Base-by-base conservation (phyloP, 1,140 invertebrate genomes). In the Phymorhynchus buccinoides region DNA sequence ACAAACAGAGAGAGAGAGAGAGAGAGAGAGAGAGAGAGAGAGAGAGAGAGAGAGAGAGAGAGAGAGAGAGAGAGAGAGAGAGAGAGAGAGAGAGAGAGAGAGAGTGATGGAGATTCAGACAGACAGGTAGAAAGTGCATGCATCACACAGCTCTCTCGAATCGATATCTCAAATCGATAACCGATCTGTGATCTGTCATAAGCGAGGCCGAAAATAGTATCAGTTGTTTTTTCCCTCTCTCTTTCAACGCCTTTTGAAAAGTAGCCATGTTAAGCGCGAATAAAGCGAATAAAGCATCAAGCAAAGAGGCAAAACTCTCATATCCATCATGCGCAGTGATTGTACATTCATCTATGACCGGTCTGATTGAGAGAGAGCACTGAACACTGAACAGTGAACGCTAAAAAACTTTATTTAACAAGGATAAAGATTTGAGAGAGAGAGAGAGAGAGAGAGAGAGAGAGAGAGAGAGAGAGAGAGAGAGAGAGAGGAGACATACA, bases 1-100 rank as follows among this genome's bases (percentile, higher is more conserved):
- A 66, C 16, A n/a, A 66, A 66, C 16, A 77, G 16, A 35, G 35
- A 27, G 75, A 77, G 35, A 35, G 35, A 77, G 75, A 77, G 35
- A 35, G 35, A 77, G 75, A 77, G 35, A 35, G 35, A 77, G 75
- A 77, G 35, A 35, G 35, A 77, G 75, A 77, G 35, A 35, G 35
- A 77, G 75, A 77, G 35, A 35, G 35, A 80, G 78, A 80, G 41
- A 42, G 41, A 80, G 78, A 80, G 41, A 42, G 41, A 80, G 80
- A 82, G 30, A 32, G 52, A 35, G 52, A 62, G 56, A 52, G 56
- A 35, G 30, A 83, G 0, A 68, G 18, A 66, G 30, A 37, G 56
- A 66, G 62, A 83, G 42, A 68, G 42, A 68, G 48, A 83, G 56
- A 68, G 41, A 77, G 73, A 77, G 73, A 77, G 41, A 42, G 41